Conservation (phyloP, 2,888 invertebrate genomes). For the Falcaria lacertinaria region DNA sequence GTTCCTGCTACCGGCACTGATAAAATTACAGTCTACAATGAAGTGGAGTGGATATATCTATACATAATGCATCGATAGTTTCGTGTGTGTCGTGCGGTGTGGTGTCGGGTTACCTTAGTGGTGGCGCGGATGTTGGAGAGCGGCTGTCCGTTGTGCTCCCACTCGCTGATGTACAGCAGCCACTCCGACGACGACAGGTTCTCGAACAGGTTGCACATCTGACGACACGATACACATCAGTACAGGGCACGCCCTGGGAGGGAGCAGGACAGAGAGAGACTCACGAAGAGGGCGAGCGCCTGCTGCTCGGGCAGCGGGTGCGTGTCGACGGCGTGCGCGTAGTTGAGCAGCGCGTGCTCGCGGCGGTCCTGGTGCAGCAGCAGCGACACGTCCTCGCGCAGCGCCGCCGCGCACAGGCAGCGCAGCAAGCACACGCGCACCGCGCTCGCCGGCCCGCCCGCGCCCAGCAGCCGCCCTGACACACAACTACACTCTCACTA, state of each 20-base stretch:
- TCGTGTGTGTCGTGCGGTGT: conserved; percentile 84
- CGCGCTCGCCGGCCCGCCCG: conserved; percentile 76
- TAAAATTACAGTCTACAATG: no score
- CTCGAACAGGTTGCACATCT: conserved; percentile 95
- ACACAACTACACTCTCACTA: no score
- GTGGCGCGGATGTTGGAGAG: conserved; percentile 94
- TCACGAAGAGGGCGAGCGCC: conserved; percentile 89
- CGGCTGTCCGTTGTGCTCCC: conserved; percentile 87
- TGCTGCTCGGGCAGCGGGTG: conserved; percentile 87
- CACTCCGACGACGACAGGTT: conserved; percentile 94
- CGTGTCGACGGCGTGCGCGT: conserved; percentile 88
- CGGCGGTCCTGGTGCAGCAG: conserved; percentile 93
- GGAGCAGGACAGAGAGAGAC: conserved; percentile 29
- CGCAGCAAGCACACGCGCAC: conserved; percentile 84
- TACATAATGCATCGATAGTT: no score
- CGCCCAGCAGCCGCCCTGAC: conserved; percentile 51
- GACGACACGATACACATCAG: conserved; percentile 14
- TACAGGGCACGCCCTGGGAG: background rate
- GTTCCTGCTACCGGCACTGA: no score
- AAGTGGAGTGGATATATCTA: no score
- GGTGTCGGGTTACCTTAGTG: conserved; percentile 84
- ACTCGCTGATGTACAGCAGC: conserved; percentile 96
- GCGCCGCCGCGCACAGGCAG: conserved; percentile 86
- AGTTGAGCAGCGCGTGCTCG: conserved; percentile 93
- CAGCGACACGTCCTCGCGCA: conserved; percentile 93